Percentiles rank a stretch among this genome's conserved stretches.
These are phyloP conservation scores for Agapornis roseicollis DNA, from an alignment of 2,113 vertebrate species.

Conservation along the genomic window DNA sequence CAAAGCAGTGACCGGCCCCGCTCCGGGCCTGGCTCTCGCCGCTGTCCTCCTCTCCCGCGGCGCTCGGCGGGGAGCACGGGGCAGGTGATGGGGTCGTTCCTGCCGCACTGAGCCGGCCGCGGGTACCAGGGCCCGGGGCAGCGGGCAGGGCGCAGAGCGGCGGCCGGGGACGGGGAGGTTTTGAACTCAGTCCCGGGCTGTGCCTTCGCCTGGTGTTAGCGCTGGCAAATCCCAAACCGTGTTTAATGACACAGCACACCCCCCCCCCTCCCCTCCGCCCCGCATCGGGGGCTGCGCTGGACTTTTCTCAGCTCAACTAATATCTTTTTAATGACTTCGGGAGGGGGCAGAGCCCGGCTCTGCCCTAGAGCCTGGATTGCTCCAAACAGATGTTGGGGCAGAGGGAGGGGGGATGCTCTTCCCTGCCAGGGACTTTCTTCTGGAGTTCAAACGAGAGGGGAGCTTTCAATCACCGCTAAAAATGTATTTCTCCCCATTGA, in stretches of 20 bases:
- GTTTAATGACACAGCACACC: background rate
- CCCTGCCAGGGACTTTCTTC: slow-evolving; percentile 74
- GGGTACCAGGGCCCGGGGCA: background rate
- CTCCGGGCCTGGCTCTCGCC: background rate
- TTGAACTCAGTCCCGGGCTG: accelerated
- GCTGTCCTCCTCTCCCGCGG: background rate
- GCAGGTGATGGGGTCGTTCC: background rate
- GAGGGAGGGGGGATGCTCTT: slow-evolving; percentile 63
- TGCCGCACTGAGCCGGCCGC: background rate
- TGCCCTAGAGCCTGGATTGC: slow-evolving; percentile 80
- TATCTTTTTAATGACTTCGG: slow-evolving; percentile 83
- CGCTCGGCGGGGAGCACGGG: background rate
- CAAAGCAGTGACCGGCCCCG: background rate
- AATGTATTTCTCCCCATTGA: slow-evolving; percentile 72
- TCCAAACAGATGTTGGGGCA: slow-evolving; percentile 79
- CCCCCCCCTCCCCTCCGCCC: background rate
- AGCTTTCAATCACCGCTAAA: slow-evolving; percentile 71
- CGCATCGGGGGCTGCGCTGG: slow-evolving; percentile 62
- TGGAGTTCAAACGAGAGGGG: slow-evolving; percentile 76
- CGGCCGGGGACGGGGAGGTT: background rate
- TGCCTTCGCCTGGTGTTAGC: background rate
- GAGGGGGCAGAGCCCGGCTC: slow-evolving; percentile 55
- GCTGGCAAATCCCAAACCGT: slow-evolving; percentile 9
- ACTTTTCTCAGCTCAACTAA: slow-evolving; percentile 70
- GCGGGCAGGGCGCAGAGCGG: background rate